phyloP scores from a whole-genome alignment of 2,113 vertebrate species.

The Dipodomys stephensi region DNA sequence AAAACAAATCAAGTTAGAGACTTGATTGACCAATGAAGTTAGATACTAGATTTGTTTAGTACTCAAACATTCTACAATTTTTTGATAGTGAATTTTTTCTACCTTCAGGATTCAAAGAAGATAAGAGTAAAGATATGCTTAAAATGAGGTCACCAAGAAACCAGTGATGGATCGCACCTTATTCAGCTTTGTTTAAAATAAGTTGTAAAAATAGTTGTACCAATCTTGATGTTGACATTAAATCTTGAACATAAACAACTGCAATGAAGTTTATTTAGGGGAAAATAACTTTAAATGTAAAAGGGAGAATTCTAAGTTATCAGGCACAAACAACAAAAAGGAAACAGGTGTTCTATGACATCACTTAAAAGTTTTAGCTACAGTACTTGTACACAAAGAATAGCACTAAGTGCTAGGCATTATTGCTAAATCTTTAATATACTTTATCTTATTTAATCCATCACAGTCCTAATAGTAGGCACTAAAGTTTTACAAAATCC shows the following conservation, averaged over 20 bases:
- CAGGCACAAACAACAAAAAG: slow-evolving; percentile 28
- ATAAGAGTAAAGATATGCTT: background rate
- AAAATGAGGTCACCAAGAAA: slow-evolving; percentile 40
- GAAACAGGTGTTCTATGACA: background rate
- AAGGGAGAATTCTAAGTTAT: slow-evolving; percentile 31
- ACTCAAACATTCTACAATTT: background rate
- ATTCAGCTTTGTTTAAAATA: slow-evolving; percentile 68
- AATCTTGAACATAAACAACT: slow-evolving; percentile 43
- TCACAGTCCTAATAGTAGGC: background rate
- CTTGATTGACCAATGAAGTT: background rate
- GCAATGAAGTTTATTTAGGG: slow-evolving; percentile 47
- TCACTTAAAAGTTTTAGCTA: background rate
- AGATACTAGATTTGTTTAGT: slow-evolving; percentile 15
- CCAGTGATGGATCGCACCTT: background rate
- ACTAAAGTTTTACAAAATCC: slow-evolving; percentile 37
- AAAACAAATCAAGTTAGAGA: no score
- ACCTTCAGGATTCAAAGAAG: slow-evolving; percentile 35
- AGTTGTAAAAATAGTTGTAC: slow-evolving; percentile 46
- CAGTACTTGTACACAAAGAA: background rate
- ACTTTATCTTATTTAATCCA: slow-evolving; percentile 30
- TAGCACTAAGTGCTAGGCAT: background rate
- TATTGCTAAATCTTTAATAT: slow-evolving; percentile 30
- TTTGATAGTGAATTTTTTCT: slow-evolving; percentile 28
- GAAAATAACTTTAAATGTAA: slow-evolving; percentile 64
- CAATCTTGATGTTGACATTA: slow-evolving; percentile 32